These are phyloP conservation scores for Penaeus monodon DNA, from an alignment of 2,888 invertebrate species.

Conservation along the genomic window DNA sequence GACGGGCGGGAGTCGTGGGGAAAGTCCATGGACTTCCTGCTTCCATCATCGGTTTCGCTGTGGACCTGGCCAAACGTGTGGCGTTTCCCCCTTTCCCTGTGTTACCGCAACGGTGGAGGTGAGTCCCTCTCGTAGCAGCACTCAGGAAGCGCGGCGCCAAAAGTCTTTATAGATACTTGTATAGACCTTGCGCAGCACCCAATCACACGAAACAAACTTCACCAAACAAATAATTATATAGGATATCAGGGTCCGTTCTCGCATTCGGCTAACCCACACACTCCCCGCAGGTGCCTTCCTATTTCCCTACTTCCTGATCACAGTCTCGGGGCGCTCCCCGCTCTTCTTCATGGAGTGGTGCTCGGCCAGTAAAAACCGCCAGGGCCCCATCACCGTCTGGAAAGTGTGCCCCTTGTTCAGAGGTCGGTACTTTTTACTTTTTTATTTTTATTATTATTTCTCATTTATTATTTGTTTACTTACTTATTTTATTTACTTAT, in stretches of 20 bases:
- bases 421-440: slow-evolving; percentile 36
- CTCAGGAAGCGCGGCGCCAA: no score
- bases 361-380: slow-evolving; percentile 83
- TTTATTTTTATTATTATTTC: no score
- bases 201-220: no score
- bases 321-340: slow-evolving; percentile 82
- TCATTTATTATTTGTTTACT: no score
- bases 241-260: no score
- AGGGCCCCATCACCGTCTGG: slow-evolving; percentile 85
- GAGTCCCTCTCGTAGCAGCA: slow-evolving; percentile 25
- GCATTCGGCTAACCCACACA: not conserved
- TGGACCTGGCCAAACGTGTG: slow-evolving; percentile 97
- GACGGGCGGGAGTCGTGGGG: slow-evolving; percentile 90
- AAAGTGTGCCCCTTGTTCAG: slow-evolving; percentile 84
- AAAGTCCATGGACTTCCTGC: slow-evolving; percentile 95
- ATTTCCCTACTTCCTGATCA: slow-evolving; percentile 82
- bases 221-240: no score
- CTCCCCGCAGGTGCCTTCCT: slow-evolving; percentile 77
- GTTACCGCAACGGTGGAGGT: slow-evolving; percentile 95
- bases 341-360: slow-evolving; percentile 85
- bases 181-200: no score
- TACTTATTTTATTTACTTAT: no score
- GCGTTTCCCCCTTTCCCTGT: slow-evolving; percentile 95
- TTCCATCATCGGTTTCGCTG: slow-evolving; percentile 98
- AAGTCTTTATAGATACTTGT: no score